A percentile compares a stretch with the other conserved stretches of the same genome.
These are phyloP conservation scores for Probaryconus sp. DNA, from an alignment of 1,140 invertebrate species.

Conservation along the genomic window DNA sequence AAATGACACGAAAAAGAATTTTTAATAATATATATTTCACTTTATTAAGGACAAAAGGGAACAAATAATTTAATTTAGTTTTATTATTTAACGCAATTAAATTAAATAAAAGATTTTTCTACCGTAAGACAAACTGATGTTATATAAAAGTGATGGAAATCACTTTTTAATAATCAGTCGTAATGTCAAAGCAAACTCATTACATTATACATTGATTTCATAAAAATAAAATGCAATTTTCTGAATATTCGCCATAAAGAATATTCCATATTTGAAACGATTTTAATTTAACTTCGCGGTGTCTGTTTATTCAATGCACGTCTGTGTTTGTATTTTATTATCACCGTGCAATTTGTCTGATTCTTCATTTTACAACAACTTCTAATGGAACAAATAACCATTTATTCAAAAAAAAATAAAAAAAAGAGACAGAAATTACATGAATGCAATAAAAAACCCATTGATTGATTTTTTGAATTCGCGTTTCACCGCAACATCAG, in stretches of 20 bases:
- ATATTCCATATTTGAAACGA: slow-evolving; percentile 22
- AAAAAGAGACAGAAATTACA: slow-evolving; percentile 8
- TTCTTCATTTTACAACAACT: slow-evolving; percentile 34
- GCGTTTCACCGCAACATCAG: slow-evolving; percentile 26
- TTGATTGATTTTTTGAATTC: slow-evolving; percentile 41
- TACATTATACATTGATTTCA: slow-evolving; percentile 24
- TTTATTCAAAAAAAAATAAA: background rate
- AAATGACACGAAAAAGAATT: no score
- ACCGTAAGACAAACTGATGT: no score
- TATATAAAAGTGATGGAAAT: no score
- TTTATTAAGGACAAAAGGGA: no score
- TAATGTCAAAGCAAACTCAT: no score
- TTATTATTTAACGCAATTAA: no score
- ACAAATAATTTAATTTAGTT: no score
- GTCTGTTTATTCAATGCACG: slow-evolving; percentile 23
- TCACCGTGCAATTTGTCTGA: slow-evolving; percentile 20
- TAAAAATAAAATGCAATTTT: slow-evolving; percentile 26
- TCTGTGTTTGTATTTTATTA: slow-evolving; percentile 42
- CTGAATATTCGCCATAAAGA: slow-evolving; percentile 32
- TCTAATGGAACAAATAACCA: slow-evolving; percentile 36
- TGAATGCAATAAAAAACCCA: slow-evolving; percentile 9
- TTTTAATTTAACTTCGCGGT: slow-evolving; percentile 28
- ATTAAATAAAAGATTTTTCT: no score
- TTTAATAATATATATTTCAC: no score
- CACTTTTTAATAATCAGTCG: no score